A percentile compares a stretch with the other conserved stretches of the same genome.
phyloP scores from a whole-genome alignment of 2,797 vertebrate genomes.

The Geotrypetes seraphini region DNA sequence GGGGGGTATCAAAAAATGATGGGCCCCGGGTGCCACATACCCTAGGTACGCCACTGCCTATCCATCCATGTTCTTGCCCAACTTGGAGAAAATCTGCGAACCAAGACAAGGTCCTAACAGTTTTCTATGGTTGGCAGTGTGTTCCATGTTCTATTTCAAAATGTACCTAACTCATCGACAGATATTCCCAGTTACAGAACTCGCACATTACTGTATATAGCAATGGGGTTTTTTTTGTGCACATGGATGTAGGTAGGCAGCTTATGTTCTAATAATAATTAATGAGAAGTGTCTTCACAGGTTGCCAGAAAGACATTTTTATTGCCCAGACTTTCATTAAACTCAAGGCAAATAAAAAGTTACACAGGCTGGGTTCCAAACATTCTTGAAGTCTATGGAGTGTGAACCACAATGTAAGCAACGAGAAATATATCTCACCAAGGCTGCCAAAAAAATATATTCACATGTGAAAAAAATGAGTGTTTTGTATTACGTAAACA shows the following conservation, averaged over 20 bases:
- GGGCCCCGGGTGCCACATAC: too few relatives aligned
- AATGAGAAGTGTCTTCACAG: conserved; percentile 28
- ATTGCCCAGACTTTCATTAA: conserved; percentile 41
- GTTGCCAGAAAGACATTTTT: conserved; percentile 49
- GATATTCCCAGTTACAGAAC: too few relatives aligned
- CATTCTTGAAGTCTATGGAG: conserved; percentile 40
- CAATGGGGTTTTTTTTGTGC: conserved; percentile 31
- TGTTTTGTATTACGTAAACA: conserved; percentile 42
- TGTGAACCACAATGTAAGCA: conserved; percentile 30
- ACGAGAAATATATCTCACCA: conserved; percentile 47
- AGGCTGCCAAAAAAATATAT: conserved; percentile 40
- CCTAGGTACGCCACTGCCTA: too few relatives aligned
- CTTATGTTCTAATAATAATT: conserved; percentile 40
- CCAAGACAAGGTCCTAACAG: background rate
- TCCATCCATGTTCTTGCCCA: background rate
- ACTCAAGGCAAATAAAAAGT: conserved; percentile 38
- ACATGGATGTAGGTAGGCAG: conserved; percentile 23
- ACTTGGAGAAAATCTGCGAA: background rate
- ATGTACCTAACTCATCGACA: conserved; percentile 50
- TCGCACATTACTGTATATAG: too few relatives aligned
- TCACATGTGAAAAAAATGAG: conserved; percentile 28
- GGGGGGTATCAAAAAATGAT: too few relatives aligned
- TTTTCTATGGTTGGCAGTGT: background rate
- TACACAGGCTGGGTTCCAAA: conserved; percentile 29
- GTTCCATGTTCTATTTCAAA: background rate